A percentile compares a stretch with the other conserved stretches of the same genome.
phyloP scores from a whole-genome alignment of 2,113 vertebrate genomes.

The Istiophorus platypterus region DNA sequence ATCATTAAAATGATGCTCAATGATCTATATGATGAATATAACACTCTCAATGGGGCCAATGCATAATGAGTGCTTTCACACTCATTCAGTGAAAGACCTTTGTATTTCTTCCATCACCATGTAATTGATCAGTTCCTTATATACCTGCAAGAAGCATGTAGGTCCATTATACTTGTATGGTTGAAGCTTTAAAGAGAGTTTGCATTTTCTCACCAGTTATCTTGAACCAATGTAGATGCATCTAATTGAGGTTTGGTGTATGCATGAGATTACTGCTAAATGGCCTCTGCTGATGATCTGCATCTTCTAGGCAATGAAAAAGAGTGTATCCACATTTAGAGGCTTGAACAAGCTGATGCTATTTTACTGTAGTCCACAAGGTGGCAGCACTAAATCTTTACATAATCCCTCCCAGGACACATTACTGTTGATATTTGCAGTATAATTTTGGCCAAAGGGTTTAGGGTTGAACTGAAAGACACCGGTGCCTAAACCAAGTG shows the following conservation, averaged over 20 bases:
- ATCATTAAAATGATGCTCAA: no score
- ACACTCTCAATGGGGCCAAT: no score
- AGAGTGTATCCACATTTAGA: background rate
- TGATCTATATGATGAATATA: no score
- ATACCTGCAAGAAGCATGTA: no score
- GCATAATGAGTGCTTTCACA: no score
- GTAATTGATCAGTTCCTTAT: no score
- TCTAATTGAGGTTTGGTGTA: background rate
- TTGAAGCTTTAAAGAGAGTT: no score
- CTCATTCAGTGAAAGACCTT: no score
- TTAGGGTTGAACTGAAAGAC: background rate
- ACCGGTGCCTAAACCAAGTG: background rate
- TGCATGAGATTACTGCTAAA: background rate
- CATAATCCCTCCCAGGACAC: background rate
- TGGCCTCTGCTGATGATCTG: background rate
- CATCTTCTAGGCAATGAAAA: background rate
- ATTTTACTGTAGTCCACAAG: slow-evolving; percentile 26
- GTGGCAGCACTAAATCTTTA: slow-evolving; percentile 3
- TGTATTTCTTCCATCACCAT: no score
- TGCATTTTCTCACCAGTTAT: no score
- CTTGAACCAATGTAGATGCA: background rate
- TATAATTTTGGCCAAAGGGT: background rate
- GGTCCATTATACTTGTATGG: no score
- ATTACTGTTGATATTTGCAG: background rate
- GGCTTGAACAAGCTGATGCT: background rate